Base-by-base conservation (phyloP, 2,113 vertebrate species). In the Eonycteris spelaea region DNA sequence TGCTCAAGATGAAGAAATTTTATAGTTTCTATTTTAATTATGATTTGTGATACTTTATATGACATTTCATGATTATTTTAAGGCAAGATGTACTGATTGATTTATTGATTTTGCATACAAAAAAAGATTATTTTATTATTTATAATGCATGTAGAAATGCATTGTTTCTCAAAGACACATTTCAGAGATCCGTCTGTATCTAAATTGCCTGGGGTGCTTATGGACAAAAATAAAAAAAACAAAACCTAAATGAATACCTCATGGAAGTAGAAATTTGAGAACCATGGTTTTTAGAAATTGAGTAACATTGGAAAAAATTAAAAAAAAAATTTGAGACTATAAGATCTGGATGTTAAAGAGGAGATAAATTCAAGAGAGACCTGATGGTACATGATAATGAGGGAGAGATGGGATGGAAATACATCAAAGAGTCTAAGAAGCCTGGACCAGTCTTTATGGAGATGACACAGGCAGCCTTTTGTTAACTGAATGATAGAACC, bases 31-130 rank as follows among this genome's bases (percentile, higher is more conserved):
- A 24, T 28, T 91, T 53, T 67, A 43, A 89, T 90, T 40, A 78
- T 9, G 3, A 75, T 4, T 86, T 89, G n/a, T 1, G 12, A 40
- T 24, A 45, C 28, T 43, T 24, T 75, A 43, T 80, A 35, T 84
- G 92, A n/a, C 3, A 21, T 68, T 92, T 78, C 15, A 48, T 40
- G 68, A 68, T 94, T 74, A 67, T 75, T 94, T 97, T 61, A 95
- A 61, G n/a, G n/a, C 19, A 71, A 93, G 51, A 59, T 26, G 6
- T 68, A 5, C 21, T 77, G 18, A 18, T 48, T 86, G 53, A 45
- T 77, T 74, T 83, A 59, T 8, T 68, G 12, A 80, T 59, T 19
- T 94, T 91, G 75, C 13, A 13, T 30, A 45, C 15, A 59, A 71
- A 90, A 90, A 40, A 82, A 51, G 51, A 51, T 51, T 26, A 80